Conservation (phyloP, 2,888 invertebrate genomes). For the Leistus spinibarbis region DNA sequence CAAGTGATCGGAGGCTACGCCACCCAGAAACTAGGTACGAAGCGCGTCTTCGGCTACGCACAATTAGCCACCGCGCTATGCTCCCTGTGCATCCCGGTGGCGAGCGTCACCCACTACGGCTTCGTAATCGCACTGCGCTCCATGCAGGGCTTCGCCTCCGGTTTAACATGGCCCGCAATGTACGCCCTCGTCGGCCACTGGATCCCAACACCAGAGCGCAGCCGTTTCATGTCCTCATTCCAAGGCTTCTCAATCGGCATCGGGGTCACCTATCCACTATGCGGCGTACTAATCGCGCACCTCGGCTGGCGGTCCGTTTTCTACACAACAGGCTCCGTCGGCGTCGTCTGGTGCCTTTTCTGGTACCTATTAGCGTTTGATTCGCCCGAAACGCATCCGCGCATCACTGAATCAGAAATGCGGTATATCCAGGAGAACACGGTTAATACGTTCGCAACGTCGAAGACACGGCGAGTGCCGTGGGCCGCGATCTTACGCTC, state of each 20-base stretch:
- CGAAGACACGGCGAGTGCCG: constrained; percentile 63
- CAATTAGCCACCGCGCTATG: constrained; percentile 72
- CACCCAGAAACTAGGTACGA: constrained; percentile 73
- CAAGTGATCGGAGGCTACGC: constrained; percentile 72
- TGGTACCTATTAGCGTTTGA: constrained; percentile 75
- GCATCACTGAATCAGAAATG: constrained; percentile 63
- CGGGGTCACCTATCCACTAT: constrained; percentile 72
- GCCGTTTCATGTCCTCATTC: constrained; percentile 77
- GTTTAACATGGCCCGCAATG: constrained; percentile 78
- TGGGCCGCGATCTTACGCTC: constrained; percentile 70
- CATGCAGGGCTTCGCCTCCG: constrained; percentile 53
- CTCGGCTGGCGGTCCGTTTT: constrained; percentile 73
- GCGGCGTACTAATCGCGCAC: constrained; percentile 71
- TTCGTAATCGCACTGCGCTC: constrained; percentile 64
- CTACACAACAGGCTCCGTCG: constrained; percentile 71
- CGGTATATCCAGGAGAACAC: constrained; percentile 69
- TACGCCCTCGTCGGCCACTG: constrained; percentile 74
- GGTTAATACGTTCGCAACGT: constrained; percentile 59
- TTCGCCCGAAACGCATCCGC: constrained; percentile 70
- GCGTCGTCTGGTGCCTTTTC: constrained; percentile 66
- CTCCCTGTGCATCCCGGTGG: constrained; percentile 69
- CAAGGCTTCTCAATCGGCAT: constrained; percentile 78
- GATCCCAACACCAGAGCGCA: constrained; percentile 74
- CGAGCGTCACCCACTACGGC: constrained; percentile 66
- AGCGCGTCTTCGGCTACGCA: constrained; percentile 72